Evolutionary conservation across 1,140 invertebrate species (phyloP).

Genomic region (Hirudo medicinalis): DNA sequence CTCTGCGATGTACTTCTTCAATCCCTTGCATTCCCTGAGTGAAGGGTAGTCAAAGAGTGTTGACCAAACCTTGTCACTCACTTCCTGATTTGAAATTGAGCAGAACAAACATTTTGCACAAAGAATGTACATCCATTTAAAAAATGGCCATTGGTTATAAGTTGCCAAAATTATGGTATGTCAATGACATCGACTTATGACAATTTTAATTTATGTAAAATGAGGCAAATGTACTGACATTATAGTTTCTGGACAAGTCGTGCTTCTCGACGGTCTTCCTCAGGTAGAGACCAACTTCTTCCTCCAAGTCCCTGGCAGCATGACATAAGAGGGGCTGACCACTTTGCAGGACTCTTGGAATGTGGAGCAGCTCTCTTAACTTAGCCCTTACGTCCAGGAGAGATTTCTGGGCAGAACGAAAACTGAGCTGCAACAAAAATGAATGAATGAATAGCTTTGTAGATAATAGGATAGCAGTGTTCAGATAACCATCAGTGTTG

Average conservation of each 20-base stretch:
- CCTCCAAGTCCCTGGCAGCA: slow-evolving; percentile 42
- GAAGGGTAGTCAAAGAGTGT: slow-evolving; percentile 64
- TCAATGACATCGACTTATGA: neutral
- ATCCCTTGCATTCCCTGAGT: slow-evolving; percentile 50
- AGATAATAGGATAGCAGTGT: too few species aligned
- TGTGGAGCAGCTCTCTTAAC: slow-evolving; percentile 44
- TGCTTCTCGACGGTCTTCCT: slow-evolving; percentile 46
- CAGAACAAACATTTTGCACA: neutral
- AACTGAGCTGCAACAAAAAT: slow-evolving; percentile 44
- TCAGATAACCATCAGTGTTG: too few species aligned
- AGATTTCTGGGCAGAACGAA: slow-evolving; percentile 46
- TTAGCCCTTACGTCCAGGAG: slow-evolving; percentile 45
- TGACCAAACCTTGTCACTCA: slow-evolving; percentile 52
- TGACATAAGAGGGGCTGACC: slow-evolving; percentile 8
- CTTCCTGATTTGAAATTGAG: slow-evolving; percentile 44
- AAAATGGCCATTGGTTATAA: too few species aligned
- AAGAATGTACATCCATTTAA: too few species aligned
- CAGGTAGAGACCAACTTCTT: slow-evolving; percentile 44
- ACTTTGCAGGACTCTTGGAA: slow-evolving; percentile 33
- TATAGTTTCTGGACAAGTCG: slow-evolving; percentile 46
- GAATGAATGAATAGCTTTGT: too few species aligned
- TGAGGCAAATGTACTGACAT: slow-evolving; percentile 37
- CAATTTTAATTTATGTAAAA: neutral
- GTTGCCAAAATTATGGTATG: too few species aligned
- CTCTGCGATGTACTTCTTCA: slow-evolving; percentile 51